Percentiles rank a stretch among this genome's conserved stretches.
Evolutionary conservation across 2,797 vertebrate genomes (phyloP).

Genomic region (Cryptoprocta ferox): DNA sequence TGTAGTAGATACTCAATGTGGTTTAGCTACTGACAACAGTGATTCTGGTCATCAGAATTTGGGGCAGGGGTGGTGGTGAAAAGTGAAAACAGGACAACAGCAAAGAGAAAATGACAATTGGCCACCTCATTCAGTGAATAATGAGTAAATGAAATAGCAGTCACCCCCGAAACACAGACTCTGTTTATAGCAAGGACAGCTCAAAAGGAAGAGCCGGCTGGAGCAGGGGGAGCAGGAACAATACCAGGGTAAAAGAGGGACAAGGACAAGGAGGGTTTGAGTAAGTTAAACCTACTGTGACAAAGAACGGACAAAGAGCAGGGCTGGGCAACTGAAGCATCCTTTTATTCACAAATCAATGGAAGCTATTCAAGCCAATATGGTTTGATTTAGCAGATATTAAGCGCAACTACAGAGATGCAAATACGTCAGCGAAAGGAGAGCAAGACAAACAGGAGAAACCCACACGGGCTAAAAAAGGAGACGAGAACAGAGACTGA

Average conservation of each 20-base stretch:
- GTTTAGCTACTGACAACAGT: not conserved
- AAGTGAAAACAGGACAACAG: conserved; percentile 45
- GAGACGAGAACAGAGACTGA: conserved; percentile 69
- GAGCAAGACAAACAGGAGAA: conserved; percentile 72
- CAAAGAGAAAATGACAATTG: not conserved
- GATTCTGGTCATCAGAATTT: not conserved
- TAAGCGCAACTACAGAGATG: conserved; percentile 71
- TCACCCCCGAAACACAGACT: not conserved
- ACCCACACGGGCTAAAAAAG: conserved; percentile 50
- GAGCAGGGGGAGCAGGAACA: not conserved
- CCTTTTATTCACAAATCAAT: conserved; percentile 76
- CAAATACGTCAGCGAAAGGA: conserved; percentile 74
- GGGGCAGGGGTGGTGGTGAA: not conserved
- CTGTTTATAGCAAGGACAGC: not conserved
- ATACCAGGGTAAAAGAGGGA: not conserved
- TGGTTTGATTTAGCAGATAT: conserved; percentile 80
- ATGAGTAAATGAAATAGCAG: conserved; percentile 14
- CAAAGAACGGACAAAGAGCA: conserved; percentile 70
- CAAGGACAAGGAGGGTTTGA: conserved; percentile 69
- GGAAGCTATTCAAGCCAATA: conserved; percentile 70
- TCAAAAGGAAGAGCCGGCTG: conserved; percentile 19
- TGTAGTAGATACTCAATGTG: fast-evolving
- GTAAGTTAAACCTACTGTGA: conserved; percentile 72
- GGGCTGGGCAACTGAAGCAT: conserved; percentile 60
- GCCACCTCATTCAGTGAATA: not conserved